A percentile compares a stretch with the other conserved stretches of the same genome.
These are phyloP conservation scores for Oedothorax gibbosus DNA, from an alignment of 1,140 invertebrate genomes.

Conservation along the genomic window DNA sequence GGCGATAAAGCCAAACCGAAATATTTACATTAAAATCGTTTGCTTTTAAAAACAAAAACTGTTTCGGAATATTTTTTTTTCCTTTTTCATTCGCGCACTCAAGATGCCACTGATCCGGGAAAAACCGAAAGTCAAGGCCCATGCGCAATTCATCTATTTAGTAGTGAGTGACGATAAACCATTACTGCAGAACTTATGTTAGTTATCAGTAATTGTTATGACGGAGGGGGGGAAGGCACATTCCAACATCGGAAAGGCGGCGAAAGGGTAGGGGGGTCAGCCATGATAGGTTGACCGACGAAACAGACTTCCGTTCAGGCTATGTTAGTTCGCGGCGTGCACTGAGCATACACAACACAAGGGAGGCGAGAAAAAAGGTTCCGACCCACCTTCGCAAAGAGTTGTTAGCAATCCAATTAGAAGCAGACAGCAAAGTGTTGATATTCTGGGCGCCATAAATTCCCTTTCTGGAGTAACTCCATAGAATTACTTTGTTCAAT, in stretches of 20 bases:
- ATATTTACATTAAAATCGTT: no score
- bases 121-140: slow-evolving; percentile 44
- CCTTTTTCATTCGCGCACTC: slow-evolving; percentile 33
- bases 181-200: slow-evolving; percentile 49
- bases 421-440: slow-evolving; percentile 52
- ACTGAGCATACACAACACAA: slow-evolving; percentile 24
- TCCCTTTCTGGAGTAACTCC: slow-evolving; percentile 53
- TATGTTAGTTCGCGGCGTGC: neutral
- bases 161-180: slow-evolving; percentile 43
- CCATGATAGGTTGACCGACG: slow-evolving; percentile 60
- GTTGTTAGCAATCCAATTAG: slow-evolving; percentile 43
- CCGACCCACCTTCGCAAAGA: slow-evolving; percentile 46
- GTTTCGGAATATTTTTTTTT: no score
- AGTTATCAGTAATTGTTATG: slow-evolving; percentile 34
- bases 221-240: slow-evolving; percentile 31
- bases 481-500: slow-evolving; percentile 60
- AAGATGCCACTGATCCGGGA: slow-evolving; percentile 17
- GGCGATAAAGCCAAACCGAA: no score
- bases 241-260: slow-evolving; percentile 27
- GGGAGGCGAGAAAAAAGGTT: slow-evolving; percentile 5
- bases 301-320: slow-evolving; percentile 56
- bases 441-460: slow-evolving; percentile 62
- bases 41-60: no score
- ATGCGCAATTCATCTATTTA: slow-evolving; percentile 50
- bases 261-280: slow-evolving; percentile 49